Percentiles rank a stretch among this genome's conserved stretches.
Conservation (phyloP, 2,888 invertebrate genomes). For the Pardosa pseudoannulata region DNA sequence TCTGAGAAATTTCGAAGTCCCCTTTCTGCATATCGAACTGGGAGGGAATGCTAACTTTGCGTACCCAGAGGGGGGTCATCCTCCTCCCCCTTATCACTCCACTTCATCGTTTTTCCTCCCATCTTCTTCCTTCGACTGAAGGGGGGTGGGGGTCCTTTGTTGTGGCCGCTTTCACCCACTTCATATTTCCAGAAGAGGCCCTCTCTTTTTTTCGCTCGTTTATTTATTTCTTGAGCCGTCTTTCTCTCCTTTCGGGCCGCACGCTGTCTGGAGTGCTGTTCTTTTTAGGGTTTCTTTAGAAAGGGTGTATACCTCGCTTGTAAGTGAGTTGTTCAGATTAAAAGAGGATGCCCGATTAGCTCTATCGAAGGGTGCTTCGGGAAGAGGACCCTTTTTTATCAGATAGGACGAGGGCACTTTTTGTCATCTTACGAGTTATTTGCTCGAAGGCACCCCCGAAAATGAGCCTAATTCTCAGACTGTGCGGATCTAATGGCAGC, state of each 20-base stretch:
- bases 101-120: slow-evolving; percentile 51
- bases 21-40: slow-evolving; percentile 18
- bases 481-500: too few species aligned
- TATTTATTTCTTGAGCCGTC: slow-evolving; percentile 1
- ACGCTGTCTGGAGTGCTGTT: slow-evolving; percentile 36
- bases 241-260: slow-evolving; percentile 15
- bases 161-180: slow-evolving; percentile 65
- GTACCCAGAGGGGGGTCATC: slow-evolving; percentile 34
- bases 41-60: slow-evolving; percentile 51
- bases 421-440: too few species aligned
- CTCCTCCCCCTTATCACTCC: slow-evolving; percentile 24
- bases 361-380: background rate
- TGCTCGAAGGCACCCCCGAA: too few species aligned
- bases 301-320: slow-evolving; percentile 23
- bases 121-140: slow-evolving; percentile 9
- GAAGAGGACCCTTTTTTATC: background rate
- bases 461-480: too few species aligned
- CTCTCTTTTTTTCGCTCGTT: slow-evolving; percentile 22
- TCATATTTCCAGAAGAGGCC: slow-evolving; percentile 54
- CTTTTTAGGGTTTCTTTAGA: slow-evolving; percentile 39
- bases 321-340: slow-evolving; percentile 63
- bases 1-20: background rate
- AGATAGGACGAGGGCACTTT: too few species aligned
- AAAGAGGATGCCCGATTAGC: slow-evolving; percentile 24
- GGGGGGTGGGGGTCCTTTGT: slow-evolving; percentile 48